Conservation (phyloP, 64 coral and sea anemone species). For the Porites australiensis region DNA sequence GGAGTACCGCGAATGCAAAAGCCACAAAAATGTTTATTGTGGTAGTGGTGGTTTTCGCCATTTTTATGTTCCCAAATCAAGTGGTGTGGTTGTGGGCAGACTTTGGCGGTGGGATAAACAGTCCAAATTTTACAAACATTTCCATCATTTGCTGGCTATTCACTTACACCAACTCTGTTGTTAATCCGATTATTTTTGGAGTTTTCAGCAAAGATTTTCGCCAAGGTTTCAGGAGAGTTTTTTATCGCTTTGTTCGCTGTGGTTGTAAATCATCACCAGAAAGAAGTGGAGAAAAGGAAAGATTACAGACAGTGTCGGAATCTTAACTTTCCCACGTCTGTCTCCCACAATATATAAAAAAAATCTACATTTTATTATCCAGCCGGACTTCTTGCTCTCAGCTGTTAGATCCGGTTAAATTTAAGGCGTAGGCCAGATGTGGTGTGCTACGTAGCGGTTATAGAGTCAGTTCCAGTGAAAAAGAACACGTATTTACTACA, state of each 20-base stretch:
- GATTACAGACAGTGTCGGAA: background rate
- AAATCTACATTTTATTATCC: background rate
- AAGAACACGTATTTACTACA: too few relatives aligned
- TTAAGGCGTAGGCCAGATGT: too few relatives aligned
- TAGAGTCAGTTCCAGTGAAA: too few relatives aligned
- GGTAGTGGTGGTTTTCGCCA: conserved; percentile 52
- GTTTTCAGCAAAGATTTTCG: conserved; percentile 79
- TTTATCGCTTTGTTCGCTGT: conserved; percentile 8
- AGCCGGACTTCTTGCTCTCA: too few relatives aligned
- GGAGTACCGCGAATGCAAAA: conserved; percentile 39
- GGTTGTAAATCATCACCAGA: background rate
- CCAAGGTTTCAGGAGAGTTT: conserved; percentile 56
- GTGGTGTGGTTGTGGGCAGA: conserved; percentile 71
- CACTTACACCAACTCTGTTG: conserved; percentile 70
- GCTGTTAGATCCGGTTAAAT: too few relatives aligned
- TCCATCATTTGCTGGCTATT: conserved; percentile 67
- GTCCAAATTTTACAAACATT: conserved; percentile 31
- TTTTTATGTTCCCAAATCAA: conserved; percentile 83
- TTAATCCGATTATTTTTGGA: conserved; percentile 73
- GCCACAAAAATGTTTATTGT: conserved; percentile 74
- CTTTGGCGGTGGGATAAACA: conserved; percentile 40
- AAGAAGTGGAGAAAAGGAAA: background rate
- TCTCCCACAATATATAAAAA: background rate
- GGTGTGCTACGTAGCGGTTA: too few relatives aligned
- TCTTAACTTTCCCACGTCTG: background rate